Percentiles rank a stretch among this genome's conserved stretches.
Conservation (phyloP, 1,140 invertebrate species). For the Archivesica marissinica region DNA sequence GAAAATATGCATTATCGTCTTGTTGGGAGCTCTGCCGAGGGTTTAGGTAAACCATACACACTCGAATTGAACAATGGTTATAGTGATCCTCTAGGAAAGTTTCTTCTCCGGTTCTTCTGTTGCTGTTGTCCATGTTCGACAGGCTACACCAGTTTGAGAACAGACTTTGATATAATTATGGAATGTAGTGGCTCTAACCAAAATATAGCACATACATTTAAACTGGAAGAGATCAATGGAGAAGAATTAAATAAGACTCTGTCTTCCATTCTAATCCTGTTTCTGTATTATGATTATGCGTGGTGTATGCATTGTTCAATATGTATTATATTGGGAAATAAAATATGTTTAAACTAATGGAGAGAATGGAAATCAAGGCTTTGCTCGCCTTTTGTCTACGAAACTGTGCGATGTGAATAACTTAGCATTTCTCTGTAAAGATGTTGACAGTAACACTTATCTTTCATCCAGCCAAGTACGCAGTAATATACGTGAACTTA, state of each 20-base stretch:
- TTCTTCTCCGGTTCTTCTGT: constrained; percentile 13
- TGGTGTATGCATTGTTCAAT: too few relatives aligned
- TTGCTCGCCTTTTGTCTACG: background rate
- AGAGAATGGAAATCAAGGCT: background rate
- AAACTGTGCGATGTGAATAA: background rate
- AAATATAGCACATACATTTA: background rate
- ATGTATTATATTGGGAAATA: too few relatives aligned
- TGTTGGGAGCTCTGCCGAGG: constrained; percentile 9
- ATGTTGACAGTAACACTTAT: background rate
- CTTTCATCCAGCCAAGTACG: background rate
- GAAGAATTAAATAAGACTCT: too few relatives aligned
- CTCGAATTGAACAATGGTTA: constrained; percentile 3
- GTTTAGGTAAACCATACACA: background rate
- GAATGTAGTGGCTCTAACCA: background rate
- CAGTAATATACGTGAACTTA: background rate
- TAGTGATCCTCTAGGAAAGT: background rate
- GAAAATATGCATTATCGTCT: constrained; percentile 1
- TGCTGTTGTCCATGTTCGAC: constrained; percentile 22
- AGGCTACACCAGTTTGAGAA: background rate
- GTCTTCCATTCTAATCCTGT: too few relatives aligned
- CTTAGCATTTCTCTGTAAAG: background rate
- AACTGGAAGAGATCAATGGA: background rate
- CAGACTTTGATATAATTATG: constrained; percentile 17
- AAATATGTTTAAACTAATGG: too few relatives aligned
- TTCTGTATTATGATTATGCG: too few relatives aligned